Base-by-base conservation (phyloP, 2,888 invertebrate genomes). In the Diplolepis rosae region DNA sequence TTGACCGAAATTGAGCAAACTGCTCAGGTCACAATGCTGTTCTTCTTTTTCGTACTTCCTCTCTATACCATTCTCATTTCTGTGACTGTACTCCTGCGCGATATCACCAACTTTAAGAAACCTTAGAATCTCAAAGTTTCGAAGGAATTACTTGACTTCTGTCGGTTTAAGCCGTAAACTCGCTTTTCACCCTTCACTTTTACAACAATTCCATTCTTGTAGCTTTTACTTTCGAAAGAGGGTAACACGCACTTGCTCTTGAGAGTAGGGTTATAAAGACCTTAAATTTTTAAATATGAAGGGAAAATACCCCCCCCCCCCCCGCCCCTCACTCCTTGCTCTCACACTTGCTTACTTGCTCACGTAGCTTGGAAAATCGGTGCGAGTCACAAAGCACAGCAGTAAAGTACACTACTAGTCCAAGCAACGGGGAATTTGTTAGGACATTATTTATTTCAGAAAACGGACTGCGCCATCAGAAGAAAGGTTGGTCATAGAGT, bases 161-260 rank as follows among this genome's bases (percentile, higher is more conserved):
- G 71, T 74, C 69, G 72, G 78, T 78, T 84, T 80, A 80, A 83
- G 84, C 79, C 80, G 79, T 75, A 68, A 70, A 77, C 79, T 70
- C 69, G 67, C 69, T 73, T 76, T 77, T 76, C 76, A 72, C 73
- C 71, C 77, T 68, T 76, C 82, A 83, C 80, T 83, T 83, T 84
- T 80, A 81, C 78, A 82, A 71, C 74, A 73, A 70, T 79, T 80
- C 72, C 74, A n/a, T 72, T 67, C 70, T 67, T 48, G 61, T 9
- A 22, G 32, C 24, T 42, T 13, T 42, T 54, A 51, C 24, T 61
- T 61, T 56, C 52, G 52, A 48, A 22, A 22, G 22, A 0, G 9
- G 4, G 22, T 15, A 1, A 48, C 3, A 18, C 4, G 7, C 9
- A 7, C 18, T 45, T 22, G 11, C 2, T 6, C 18, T 45, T 45